Base-by-base conservation (phyloP, 2,113 vertebrate species). In the Martes martes region DNA sequence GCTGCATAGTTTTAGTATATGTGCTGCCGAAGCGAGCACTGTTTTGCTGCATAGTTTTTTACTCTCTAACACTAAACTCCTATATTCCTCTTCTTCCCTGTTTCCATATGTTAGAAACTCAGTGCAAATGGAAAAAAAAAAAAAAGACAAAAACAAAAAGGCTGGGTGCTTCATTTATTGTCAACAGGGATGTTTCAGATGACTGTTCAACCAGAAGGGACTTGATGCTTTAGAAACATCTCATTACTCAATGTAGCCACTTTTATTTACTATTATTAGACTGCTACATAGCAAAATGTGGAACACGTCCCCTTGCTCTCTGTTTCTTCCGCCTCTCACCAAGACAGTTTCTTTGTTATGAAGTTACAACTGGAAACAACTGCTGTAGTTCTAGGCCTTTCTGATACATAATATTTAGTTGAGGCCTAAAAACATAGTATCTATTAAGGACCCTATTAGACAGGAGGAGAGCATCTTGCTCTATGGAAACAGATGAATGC, bases 11-110 rank as follows among this genome's bases (percentile, higher is more conserved):
- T 82, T 94, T 36, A 36, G 36, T 36, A 36, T 36, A 36, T 36
- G 36, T 36, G 36, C 36, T 36, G 36, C 36, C 36, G 36, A 36
- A 36, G 36, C 36, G 36, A 36, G 36, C 36, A 36, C 47, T 23
- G 50, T 86, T 97, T 95, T 86, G 67, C 92, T 92, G 26, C 28
- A 69, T 69, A 87, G 61, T 89, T 82, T 94, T 36, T 82, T 31
- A 61, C 63, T 80, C 80, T 88, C 61, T 45, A 39, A 90, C 91
- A 52, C 69, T 78, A 83, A 96, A 28, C 28, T 61, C 57, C 13
- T 61, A 24, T 42, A 7, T 36, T 86, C 50, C 52, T 13, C 10
- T 52, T 83, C 57, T 92, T 89, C n/a, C 92, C 59, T 52, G 13
- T 71, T 89, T 81, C 80, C 39, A 10, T 47, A 15, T 71, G 73